These are phyloP conservation scores for Spongilla lacustris DNA, from an alignment of 37 sponge, comb jelly and placozoan genomes.

Conservation along the genomic window DNA sequence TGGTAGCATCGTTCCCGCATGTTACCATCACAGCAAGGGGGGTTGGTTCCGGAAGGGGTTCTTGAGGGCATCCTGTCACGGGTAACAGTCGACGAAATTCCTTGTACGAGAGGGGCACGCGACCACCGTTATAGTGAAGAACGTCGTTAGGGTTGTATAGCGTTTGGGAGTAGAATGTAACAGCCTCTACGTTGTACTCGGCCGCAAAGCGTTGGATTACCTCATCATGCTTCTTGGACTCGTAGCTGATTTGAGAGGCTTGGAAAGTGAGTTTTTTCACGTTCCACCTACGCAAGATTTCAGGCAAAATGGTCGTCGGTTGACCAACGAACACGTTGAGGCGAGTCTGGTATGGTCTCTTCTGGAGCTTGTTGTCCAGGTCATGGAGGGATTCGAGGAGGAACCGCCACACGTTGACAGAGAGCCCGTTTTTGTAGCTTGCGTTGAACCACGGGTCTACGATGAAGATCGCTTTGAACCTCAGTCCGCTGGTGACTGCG, in stretches of 20 bases:
- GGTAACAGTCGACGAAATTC: constrained; percentile 58
- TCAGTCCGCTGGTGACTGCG: constrained; percentile 39
- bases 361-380: constrained; percentile 69
- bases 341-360: constrained; percentile 49
- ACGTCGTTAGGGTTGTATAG: constrained; percentile 71
- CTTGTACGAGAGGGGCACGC: constrained; percentile 61
- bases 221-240: constrained; percentile 63
- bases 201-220: constrained; percentile 35
- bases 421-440: constrained; percentile 23
- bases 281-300: constrained; percentile 41
- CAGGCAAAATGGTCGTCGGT: constrained; percentile 33
- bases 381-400: constrained; percentile 69
- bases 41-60: constrained; percentile 61
- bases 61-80: constrained; percentile 52
- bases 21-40: constrained; percentile 25
- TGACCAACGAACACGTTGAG: constrained; percentile 66
- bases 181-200: constrained; percentile 25
- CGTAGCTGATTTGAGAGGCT: constrained; percentile 51
- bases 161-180: constrained; percentile 59
- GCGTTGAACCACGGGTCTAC: constrained; percentile 67
- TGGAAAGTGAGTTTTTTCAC: constrained; percentile 64
- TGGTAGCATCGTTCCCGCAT: not conserved
- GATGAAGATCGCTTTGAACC: constrained; percentile 50
- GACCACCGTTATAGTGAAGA: constrained; percentile 39
- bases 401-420: constrained; percentile 76